Evolutionary conservation across 2,888 invertebrate genomes (phyloP).

Genomic region (Cylindroiulus punctatus): DNA sequence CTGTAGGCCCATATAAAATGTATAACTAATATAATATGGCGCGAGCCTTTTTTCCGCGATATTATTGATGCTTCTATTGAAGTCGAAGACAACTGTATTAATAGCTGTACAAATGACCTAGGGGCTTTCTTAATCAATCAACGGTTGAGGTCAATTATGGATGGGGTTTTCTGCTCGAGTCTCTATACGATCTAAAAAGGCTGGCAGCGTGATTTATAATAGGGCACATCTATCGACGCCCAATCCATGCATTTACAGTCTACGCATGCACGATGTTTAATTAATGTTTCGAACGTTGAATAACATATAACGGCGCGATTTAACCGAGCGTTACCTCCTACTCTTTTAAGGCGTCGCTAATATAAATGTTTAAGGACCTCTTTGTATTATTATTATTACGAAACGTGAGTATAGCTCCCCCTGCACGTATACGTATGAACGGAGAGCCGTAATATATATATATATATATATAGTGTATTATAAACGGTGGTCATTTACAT

Average conservation of each 20-base stretch:
- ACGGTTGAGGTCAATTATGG: slow-evolving; percentile 44
- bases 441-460: too few relatives aligned
- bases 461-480: background rate
- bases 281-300: slow-evolving; percentile 28
- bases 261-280: background rate
- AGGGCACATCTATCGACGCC: background rate
- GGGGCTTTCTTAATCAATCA: slow-evolving; percentile 50
- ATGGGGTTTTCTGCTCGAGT: background rate
- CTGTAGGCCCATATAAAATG: too few relatives aligned
- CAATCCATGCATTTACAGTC: background rate
- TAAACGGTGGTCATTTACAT: slow-evolving; percentile 42
- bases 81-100: slow-evolving; percentile 49
- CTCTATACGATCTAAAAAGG: background rate
- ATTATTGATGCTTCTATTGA: slow-evolving; percentile 28
- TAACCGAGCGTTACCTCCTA: slow-evolving; percentile 43
- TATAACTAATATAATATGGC: background rate
- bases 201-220: background rate
- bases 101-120: slow-evolving; percentile 48
- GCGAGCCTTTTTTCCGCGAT: background rate
- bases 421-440: background rate
- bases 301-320: background rate
- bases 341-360: slow-evolving; percentile 2
- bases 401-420: background rate
- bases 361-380: slow-evolving; percentile 11
- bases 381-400: background rate